Evolutionary conservation across 2,113 vertebrate species (phyloP), one percentile per base, ranked within the genome.

Genomic region (Poeciliopsis occidentalis): DNA sequence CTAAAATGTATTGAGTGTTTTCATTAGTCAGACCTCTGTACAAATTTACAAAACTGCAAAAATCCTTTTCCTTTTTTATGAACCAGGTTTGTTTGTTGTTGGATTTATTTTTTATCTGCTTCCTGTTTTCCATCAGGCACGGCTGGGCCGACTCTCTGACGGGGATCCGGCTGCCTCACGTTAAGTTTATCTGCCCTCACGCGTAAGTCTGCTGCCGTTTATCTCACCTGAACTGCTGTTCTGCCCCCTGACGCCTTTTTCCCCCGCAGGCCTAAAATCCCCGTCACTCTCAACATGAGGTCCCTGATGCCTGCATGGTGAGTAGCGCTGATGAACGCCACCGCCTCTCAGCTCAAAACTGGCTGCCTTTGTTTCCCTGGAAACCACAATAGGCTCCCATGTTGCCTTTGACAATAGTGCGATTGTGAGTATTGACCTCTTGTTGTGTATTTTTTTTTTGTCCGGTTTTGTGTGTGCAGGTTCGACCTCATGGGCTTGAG

Each of bases 101-200:
- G 22, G 31, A 19, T 64, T 34, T 78, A 27, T 61, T 79, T 72
- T 61, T 62, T 57, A 54, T 66, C 47, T 51, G 0, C 27, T 87
- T 54, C 75, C 39, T 76, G 75, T 72, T 71, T 76, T 88, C 79
- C 57, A 54, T 70, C 90, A 99, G 98, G 83, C 96, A 98, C 84
- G 97, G 97, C 87, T 99, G 98, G 98, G 97, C 96, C 60, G 96
- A 99, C 0, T 87, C 95, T 65, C 87, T 99, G 87, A 95, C 94
- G 51, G 91, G 91, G 87, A 98, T 98, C 91, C 95, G 93, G 91
- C 95, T 97, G 75, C 97, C 97, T 84, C 95, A 99, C 0, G 94
- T 99, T 92, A 99, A 99, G 77, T 97, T 97, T 79, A 99, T 99
- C 88, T 99, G 97, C 86, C 98, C 98, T 82, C 96, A 99, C 4